A percentile compares a stretch with the other conserved stretches of the same genome.
Conservation (phyloP, 2,888 invertebrate species). For the Cataglyphis rosenhaueri region DNA sequence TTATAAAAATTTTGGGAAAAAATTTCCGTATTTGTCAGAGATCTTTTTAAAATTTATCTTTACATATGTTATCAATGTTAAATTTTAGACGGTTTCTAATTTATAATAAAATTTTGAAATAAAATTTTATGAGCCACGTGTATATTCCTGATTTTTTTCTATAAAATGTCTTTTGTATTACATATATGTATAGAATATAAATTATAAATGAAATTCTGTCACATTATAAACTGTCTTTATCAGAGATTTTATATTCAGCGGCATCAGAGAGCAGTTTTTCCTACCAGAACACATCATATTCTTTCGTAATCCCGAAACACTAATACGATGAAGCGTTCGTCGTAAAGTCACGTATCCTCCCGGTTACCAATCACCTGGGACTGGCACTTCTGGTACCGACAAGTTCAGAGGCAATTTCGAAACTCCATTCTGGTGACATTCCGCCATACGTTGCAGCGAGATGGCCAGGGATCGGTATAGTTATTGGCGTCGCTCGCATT, state of each 20-base stretch:
- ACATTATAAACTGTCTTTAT: neutral
- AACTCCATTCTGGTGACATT: constrained; percentile 59
- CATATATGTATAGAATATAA: neutral
- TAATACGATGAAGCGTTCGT: constrained; percentile 49
- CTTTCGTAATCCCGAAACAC: constrained; percentile 42
- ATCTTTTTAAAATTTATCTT: neutral
- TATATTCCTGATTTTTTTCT: neutral
- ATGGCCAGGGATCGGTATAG: constrained; percentile 35
- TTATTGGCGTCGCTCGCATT: constrained; percentile 50
- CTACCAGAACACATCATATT: neutral
- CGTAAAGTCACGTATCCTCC: constrained; percentile 63
- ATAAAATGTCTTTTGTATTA: neutral
- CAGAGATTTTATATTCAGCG: neutral
- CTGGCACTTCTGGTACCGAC: constrained; percentile 66
- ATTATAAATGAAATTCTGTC: neutral
- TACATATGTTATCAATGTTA: neutral
- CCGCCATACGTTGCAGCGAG: constrained; percentile 23
- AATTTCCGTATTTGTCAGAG: neutral
- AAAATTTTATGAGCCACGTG: neutral
- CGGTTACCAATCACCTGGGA: constrained; percentile 68
- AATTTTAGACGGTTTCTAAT: neutral
- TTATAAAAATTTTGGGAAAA: neutral
- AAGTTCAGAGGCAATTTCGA: constrained; percentile 68
- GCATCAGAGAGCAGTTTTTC: neutral
- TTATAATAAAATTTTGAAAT: neutral